Percentiles rank a stretch among this genome's conserved stretches.
These are phyloP conservation scores for Drosophila algonquin DNA, from an alignment of 2,888 invertebrate genomes.

Conservation along the genomic window DNA sequence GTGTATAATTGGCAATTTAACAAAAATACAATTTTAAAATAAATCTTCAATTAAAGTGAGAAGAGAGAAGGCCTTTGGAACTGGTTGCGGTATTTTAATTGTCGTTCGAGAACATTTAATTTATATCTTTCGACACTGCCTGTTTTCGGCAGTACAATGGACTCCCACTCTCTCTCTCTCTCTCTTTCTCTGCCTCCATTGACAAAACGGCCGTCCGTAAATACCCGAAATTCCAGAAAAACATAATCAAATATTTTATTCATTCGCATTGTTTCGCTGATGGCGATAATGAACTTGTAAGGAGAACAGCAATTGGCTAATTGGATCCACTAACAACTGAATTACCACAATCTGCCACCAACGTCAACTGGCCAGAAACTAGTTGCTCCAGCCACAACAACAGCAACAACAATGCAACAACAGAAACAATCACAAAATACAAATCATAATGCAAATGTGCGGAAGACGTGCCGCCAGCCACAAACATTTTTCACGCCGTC, in stretches of 20 bases:
- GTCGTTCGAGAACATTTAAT: conserved; percentile 30
- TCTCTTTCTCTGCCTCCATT: conserved; percentile 11
- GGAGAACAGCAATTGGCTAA: conserved; percentile 29
- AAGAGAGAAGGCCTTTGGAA: conserved; percentile 31
- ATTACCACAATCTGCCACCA: conserved; percentile 40
- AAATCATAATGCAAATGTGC: conserved; percentile 47
- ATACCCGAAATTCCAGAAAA: conserved; percentile 5
- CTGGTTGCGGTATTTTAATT: conserved; percentile 34
- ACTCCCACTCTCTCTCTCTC: conserved; percentile 7
- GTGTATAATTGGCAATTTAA: neutral
- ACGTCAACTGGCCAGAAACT: neutral
- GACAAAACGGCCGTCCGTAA: conserved; percentile 23
- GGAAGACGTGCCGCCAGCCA: conserved; percentile 56
- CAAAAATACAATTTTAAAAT: conserved; percentile 2
- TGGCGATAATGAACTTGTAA: conserved; percentile 64
- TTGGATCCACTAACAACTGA: conserved; percentile 28
- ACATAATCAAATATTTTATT: conserved; percentile 21
- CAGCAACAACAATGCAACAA: too few relatives aligned
- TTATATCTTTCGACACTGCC: conserved; percentile 13
- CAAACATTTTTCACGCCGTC: conserved; percentile 38
- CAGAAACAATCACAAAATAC: conserved; percentile 9
- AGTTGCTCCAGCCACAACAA: neutral
- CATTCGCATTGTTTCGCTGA: conserved; percentile 14
- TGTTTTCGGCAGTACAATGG: conserved; percentile 38
- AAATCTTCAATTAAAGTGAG: conserved; percentile 28